Percentiles rank a stretch among this genome's conserved stretches.
Conservation (phyloP, 2,113 vertebrate genomes). For the Coreoperca whiteheadi region DNA sequence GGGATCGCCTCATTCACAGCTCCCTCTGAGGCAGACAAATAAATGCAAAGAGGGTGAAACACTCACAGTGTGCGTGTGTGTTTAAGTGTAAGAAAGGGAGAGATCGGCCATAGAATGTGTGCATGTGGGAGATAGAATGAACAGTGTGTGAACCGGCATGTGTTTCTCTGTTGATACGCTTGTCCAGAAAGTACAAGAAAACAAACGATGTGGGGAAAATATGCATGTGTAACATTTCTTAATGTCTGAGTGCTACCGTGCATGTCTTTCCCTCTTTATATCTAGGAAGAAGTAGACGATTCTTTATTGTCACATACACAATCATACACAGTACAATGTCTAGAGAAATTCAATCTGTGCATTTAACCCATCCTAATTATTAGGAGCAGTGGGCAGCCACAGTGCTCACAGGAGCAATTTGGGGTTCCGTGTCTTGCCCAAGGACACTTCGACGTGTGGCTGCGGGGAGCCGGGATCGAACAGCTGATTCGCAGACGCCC, state of each 20-base stretch:
- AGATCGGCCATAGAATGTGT: background rate
- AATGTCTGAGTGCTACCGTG: too few species aligned
- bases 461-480: too few species aligned
- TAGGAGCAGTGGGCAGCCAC: too few species aligned
- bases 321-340: too few species aligned
- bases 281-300: too few species aligned
- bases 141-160: slow-evolving; percentile 34
- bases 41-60: slow-evolving; percentile 43
- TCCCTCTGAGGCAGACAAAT: slow-evolving; percentile 39
- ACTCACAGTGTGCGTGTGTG: slow-evolving; percentile 27
- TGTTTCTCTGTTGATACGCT: slow-evolving; percentile 11
- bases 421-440: too few species aligned
- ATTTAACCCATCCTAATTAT: too few species aligned
- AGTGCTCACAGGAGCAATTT: too few species aligned
- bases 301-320: too few species aligned
- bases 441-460: too few species aligned
- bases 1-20: slow-evolving; percentile 67
- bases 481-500: too few species aligned
- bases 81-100: slow-evolving; percentile 28
- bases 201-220: slow-evolving; percentile 21
- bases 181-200: slow-evolving; percentile 14
- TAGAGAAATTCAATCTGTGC: too few species aligned
- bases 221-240: background rate
- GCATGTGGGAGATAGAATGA: slow-evolving; percentile 31
- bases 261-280: background rate